A percentile compares a stretch with the other conserved stretches of the same genome.
phyloP scores from a whole-genome alignment of 2,797 vertebrate genomes.

The Arrhamphus sclerolepis region DNA sequence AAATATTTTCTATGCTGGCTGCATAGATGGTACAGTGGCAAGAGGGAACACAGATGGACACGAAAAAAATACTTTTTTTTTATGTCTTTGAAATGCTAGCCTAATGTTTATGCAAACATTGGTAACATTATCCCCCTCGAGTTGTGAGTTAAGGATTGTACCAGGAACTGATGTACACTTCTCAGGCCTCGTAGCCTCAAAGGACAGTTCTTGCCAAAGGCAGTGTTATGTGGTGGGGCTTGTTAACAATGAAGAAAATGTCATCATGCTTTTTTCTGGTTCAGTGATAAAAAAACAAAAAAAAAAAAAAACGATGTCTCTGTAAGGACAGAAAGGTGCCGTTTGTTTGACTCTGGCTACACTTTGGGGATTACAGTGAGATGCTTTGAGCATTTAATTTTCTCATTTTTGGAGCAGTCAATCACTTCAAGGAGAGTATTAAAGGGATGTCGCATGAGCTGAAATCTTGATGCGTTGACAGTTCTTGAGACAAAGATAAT shows the following conservation, averaged over 20 bases:
- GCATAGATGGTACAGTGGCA: not conserved
- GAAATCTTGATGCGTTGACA: conserved; percentile 68
- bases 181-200: conserved; percentile 42
- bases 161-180: conserved; percentile 37
- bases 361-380: conserved; percentile 29
- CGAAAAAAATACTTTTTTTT: not conserved
- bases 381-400: conserved; percentile 60
- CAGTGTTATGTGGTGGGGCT: conserved; percentile 48
- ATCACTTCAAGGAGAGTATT: conserved; percentile 49
- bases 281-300: conserved; percentile 50
- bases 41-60: conserved; percentile 1
- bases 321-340: conserved; percentile 26
- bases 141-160: conserved; percentile 37
- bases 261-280: conserved; percentile 45
- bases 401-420: conserved; percentile 49
- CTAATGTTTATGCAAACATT: conserved; percentile 31
- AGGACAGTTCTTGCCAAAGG: conserved; percentile 65
- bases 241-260: conserved; percentile 68
- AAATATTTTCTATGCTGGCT: conserved; percentile 8
- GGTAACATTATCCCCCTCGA: conserved; percentile 18
- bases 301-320: conserved; percentile 48
- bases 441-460: conserved; percentile 52
- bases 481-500: conserved; percentile 75
- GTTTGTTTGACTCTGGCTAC: conserved; percentile 50
- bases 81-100: conserved; percentile 16